phyloP scores from a whole-genome alignment of 2,888 invertebrate genomes.

The Tetragnatha montana region DNA sequence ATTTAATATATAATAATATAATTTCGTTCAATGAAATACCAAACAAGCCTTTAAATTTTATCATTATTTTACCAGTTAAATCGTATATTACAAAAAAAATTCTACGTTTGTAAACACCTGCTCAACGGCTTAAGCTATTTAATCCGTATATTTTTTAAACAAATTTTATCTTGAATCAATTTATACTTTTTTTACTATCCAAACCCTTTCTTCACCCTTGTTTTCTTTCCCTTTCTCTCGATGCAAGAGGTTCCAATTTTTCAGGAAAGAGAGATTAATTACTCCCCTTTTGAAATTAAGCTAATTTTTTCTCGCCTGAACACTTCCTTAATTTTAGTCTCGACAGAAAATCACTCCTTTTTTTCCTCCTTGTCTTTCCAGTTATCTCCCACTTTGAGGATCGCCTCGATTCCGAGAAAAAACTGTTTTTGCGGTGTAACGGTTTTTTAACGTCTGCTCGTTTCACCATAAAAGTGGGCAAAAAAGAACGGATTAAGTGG shows the following conservation, averaged over 20 bases:
- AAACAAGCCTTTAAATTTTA: too few species aligned
- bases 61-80: too few species aligned
- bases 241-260: slow-evolving; percentile 61
- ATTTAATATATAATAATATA: too few species aligned
- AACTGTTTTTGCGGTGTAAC: slow-evolving; percentile 12
- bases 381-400: slow-evolving; percentile 17
- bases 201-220: neutral
- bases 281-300: slow-evolving; percentile 36
- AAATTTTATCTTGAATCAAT: too few species aligned
- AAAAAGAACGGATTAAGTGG: slow-evolving; percentile 46
- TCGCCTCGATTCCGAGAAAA: slow-evolving; percentile 30
- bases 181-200: too few species aligned
- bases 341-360: slow-evolving; percentile 36
- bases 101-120: too few species aligned
- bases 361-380: neutral
- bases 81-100: too few species aligned
- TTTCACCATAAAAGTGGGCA: slow-evolving; percentile 4
- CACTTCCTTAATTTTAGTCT: slow-evolving; percentile 52
- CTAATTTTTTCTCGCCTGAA: slow-evolving; percentile 13
- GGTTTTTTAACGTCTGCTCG: slow-evolving; percentile 19
- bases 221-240: too few species aligned
- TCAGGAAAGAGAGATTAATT: slow-evolving; percentile 65
- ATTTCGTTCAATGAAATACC: too few species aligned
- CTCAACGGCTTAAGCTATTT: too few species aligned
- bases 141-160: too few species aligned